Evolutionary conservation across 2,113 vertebrate genomes (phyloP).

Genomic region (Aleadryas rufinucha): DNA sequence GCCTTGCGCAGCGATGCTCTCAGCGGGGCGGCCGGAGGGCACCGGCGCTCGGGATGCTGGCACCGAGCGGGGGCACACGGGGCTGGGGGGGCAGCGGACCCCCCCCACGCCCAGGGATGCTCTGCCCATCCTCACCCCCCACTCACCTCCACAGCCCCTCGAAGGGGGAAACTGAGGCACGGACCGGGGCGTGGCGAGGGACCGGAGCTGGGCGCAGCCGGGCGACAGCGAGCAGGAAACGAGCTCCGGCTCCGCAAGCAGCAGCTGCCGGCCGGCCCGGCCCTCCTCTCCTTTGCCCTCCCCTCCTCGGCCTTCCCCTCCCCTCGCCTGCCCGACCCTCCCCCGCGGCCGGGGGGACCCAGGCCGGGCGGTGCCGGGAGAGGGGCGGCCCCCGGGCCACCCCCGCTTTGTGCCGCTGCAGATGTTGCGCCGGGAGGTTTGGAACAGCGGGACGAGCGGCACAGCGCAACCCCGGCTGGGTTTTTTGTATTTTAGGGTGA

Average conservation of each 20-base stretch:
- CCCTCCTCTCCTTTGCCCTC: background rate
- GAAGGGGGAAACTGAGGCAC: conserved; percentile 20
- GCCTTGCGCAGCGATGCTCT: background rate
- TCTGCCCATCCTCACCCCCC: background rate
- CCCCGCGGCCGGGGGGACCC: background rate
- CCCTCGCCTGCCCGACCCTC: background rate
- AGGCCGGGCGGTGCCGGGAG: background rate
- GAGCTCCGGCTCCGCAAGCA: background rate
- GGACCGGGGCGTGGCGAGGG: background rate
- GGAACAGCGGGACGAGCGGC: accelerated
- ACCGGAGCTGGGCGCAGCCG: background rate
- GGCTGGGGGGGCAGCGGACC: background rate
- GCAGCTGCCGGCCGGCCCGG: background rate
- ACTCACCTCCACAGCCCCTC: conserved; percentile 5
- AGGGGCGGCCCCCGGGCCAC: background rate
- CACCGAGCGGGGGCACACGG: background rate
- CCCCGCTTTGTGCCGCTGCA: background rate
- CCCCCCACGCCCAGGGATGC: background rate
- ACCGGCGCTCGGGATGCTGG: background rate
- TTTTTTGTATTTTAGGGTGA: background rate
- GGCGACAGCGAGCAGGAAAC: background rate
- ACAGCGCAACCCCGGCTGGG: background rate
- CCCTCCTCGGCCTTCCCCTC: background rate
- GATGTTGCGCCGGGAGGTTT: background rate
- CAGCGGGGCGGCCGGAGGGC: background rate